Conservation (phyloP, 2,113 vertebrate genomes). For the Saguinus midas region DNA sequence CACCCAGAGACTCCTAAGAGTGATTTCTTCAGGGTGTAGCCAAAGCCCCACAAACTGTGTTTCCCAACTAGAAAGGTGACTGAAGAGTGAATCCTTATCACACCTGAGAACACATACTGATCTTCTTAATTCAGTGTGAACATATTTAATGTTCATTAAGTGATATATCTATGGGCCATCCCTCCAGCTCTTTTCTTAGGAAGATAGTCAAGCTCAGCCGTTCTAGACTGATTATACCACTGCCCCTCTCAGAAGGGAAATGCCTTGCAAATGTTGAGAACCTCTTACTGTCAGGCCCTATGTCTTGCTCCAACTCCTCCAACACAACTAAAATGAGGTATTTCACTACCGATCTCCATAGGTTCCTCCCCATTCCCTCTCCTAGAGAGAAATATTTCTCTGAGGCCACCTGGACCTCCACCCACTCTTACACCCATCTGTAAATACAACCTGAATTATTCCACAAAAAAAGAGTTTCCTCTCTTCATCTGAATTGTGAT, state of each 20-base stretch:
- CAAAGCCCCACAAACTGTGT: background rate
- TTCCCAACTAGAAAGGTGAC: background rate
- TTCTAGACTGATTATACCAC: background rate
- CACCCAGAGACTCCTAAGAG: background rate
- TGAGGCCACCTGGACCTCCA: background rate
- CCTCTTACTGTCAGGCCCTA: background rate
- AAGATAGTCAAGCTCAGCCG: background rate
- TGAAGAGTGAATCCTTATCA: background rate
- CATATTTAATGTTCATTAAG: background rate
- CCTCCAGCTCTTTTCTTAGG: background rate
- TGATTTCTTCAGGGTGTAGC: background rate
- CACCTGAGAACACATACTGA: background rate
- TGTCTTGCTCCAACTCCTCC: background rate
- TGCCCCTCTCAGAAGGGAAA: background rate
- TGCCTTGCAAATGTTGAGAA: background rate
- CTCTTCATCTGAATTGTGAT: background rate
- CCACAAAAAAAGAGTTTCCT: background rate
- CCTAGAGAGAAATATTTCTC: background rate
- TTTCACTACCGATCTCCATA: background rate
- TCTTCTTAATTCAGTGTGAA: background rate
- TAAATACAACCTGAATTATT: background rate
- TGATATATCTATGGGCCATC: background rate
- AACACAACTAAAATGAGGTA: background rate
- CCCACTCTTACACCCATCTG: background rate
- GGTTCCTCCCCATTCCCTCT: background rate